phyloP scores from a whole-genome alignment of 2,888 invertebrate genomes.

The Lepidonotus clava region DNA sequence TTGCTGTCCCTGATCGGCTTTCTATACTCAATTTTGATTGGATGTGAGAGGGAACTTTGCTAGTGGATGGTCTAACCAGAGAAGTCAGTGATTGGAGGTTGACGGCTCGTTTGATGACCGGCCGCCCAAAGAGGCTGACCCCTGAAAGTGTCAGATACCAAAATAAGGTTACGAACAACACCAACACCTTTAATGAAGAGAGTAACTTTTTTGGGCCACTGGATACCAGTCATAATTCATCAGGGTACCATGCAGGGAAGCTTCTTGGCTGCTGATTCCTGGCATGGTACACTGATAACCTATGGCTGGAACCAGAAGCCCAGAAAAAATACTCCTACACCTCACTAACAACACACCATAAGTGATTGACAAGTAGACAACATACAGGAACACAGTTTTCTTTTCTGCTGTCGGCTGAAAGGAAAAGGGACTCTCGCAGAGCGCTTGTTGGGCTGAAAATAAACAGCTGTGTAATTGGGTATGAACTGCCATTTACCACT shows the following conservation, averaged over 20 bases:
- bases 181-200: neutral
- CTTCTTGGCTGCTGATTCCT: neutral
- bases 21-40: neutral
- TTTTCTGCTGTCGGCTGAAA: too few species aligned
- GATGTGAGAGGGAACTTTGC: neutral
- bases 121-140: slow-evolving; percentile 25
- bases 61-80: neutral
- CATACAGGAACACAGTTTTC: too few species aligned
- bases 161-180: neutral
- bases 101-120: slow-evolving; percentile 31
- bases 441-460: too few species aligned
- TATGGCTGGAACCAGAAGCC: neutral
- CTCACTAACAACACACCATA: too few species aligned
- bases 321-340: neutral
- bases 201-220: neutral
- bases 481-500: too few species aligned
- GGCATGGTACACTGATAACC: neutral
- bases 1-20: neutral
- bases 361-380: too few species aligned
- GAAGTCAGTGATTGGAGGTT: slow-evolving; percentile 17
- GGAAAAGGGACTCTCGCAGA: too few species aligned
- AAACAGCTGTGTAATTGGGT: too few species aligned
- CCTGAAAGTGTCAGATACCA: slow-evolving; percentile 28
- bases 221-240: neutral
- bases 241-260: neutral